These are phyloP conservation scores for Chascanopsetta lugubris DNA, from an alignment of 2,113 vertebrate genomes.

Conservation along the genomic window DNA sequence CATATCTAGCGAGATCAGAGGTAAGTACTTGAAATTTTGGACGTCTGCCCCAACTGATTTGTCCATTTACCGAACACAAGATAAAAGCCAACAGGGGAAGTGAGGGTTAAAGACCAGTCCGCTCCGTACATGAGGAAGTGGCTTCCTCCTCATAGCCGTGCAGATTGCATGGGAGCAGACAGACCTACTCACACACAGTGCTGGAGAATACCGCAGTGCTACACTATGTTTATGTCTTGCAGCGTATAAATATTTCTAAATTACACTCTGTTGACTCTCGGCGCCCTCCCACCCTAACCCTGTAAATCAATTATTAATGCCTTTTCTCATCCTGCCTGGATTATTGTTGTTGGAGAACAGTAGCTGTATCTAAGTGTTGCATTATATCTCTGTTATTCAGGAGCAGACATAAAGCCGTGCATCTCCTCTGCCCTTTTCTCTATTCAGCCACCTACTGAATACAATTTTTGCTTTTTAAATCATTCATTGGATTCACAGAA, in stretches of 20 bases:
- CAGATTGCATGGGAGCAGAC: conserved; percentile 12
- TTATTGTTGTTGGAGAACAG: conserved; percentile 25
- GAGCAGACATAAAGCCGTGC: background rate
- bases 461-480: background rate
- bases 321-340: conserved; percentile 8
- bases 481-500: no score
- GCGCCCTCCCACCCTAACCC: no score
- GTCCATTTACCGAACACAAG: background rate
- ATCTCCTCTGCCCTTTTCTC: conserved; percentile 4
- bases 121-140: conserved; percentile 19
- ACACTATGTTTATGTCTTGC: conserved; percentile 7
- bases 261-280: conserved; percentile 34
- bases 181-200: background rate
- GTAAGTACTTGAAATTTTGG: conserved; percentile 20
- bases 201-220: background rate
- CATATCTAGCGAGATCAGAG: conserved; percentile 1
- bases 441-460: background rate
- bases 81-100: conserved; percentile 19
- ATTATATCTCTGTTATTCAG: background rate
- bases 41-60: background rate
- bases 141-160: conserved; percentile 5
- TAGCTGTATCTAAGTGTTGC: conserved; percentile 15
- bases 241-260: conserved; percentile 44
- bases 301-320: conserved; percentile 51
- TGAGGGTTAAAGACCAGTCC: conserved; percentile 15